Percentiles rank a stretch among this genome's conserved stretches.
Evolutionary conservation across 2,797 vertebrate genomes (phyloP).

Genomic region (Gymnoscopelus braueri): DNA sequence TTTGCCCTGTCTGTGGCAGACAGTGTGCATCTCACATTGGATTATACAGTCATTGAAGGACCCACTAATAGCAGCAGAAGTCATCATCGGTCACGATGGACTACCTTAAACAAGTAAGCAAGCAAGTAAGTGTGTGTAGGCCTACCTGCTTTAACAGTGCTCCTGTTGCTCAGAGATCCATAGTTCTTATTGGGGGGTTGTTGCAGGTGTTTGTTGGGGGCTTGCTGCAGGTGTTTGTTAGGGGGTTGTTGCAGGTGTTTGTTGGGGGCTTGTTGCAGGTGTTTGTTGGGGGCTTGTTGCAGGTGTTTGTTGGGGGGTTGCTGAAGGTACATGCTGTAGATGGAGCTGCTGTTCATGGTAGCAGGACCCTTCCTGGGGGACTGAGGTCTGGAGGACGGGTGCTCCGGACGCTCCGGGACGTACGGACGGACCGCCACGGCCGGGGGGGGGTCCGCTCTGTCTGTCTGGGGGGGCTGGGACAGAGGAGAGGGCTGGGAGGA

Average conservation of each 20-base stretch:
- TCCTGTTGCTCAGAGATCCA: slow-evolving; percentile 86
- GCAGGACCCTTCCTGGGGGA: slow-evolving; percentile 97
- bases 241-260: slow-evolving; percentile 45
- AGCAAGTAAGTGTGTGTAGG: background rate
- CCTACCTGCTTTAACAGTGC: slow-evolving; percentile 90
- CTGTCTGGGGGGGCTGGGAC: slow-evolving; percentile 85
- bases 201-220: too few relatives aligned
- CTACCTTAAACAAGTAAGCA: too few relatives aligned
- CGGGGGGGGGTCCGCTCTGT: slow-evolving; percentile 90
- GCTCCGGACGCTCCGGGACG: slow-evolving; percentile 92
- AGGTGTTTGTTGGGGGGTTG: slow-evolving; percentile 50
- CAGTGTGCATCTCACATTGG: too few relatives aligned
- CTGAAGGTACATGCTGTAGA: slow-evolving; percentile 98
- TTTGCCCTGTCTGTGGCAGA: too few relatives aligned
- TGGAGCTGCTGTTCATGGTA: slow-evolving; percentile 98
- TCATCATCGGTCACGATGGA: too few relatives aligned
- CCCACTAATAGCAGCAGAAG: too few relatives aligned
- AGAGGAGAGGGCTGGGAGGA: slow-evolving; percentile 86
- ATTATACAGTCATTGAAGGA: too few relatives aligned
- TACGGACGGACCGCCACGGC: slow-evolving; percentile 94
- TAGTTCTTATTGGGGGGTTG: slow-evolving; percentile 87
- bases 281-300: slow-evolving; percentile 61
- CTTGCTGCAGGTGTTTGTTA: slow-evolving; percentile 87
- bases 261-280: slow-evolving; percentile 87
- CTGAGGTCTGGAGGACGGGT: slow-evolving; percentile 89